Conservation (phyloP, 1,140 invertebrate genomes). For the Laupala kohalensis region DNA sequence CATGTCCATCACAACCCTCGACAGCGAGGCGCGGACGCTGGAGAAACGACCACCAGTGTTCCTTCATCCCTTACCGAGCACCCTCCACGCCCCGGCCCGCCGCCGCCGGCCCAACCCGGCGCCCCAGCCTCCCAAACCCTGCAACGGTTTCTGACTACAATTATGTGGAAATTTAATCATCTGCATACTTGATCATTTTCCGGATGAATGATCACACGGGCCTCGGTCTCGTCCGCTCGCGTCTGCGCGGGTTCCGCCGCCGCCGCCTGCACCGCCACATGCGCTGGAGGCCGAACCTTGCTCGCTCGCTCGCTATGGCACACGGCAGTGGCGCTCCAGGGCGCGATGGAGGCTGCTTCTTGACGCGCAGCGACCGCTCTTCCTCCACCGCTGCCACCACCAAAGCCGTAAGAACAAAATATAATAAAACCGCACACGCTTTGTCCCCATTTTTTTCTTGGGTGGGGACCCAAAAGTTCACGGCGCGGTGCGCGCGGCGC, state of each 20-base stretch:
- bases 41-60: neutral
- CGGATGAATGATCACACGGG: slow-evolving; percentile 16
- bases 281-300: neutral
- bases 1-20: neutral
- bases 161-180: slow-evolving; percentile 17
- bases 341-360: no score
- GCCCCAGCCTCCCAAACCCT: neutral
- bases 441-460: no score
- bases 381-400: no score
- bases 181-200: slow-evolving; percentile 19
- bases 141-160: slow-evolving; percentile 11
- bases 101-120: no score
- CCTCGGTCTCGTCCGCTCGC: slow-evolving; percentile 10
- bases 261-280: no score
- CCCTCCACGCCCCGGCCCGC: neutral
- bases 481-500: no score
- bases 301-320: neutral
- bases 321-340: neutral
- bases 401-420: no score
- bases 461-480: no score
- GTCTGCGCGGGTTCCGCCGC: neutral
- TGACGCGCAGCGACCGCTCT: no score
- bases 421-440: no score
- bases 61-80: no score
- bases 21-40: neutral